Evolutionary conservation across 2,797 vertebrate genomes (phyloP), one percentile per base, ranked within the genome.

Genomic region (Mionectes olivaceus): DNA sequence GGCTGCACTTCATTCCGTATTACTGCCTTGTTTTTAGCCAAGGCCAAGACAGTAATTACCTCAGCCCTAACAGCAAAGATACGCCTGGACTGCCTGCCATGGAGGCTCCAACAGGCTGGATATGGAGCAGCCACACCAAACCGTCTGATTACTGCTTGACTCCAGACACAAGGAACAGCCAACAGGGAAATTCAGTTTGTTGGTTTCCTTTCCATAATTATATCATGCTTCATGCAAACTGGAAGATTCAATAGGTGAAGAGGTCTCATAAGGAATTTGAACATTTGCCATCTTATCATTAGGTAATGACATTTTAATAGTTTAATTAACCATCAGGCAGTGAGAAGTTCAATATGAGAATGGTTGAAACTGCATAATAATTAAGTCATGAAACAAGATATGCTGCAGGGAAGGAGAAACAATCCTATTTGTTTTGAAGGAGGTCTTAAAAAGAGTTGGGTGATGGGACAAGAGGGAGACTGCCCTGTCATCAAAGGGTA

Each of bases 301-400:
- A 95, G 69, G 53, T 90, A 94, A 96, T 73, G 87, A 90, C 90
- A 89, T 86, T 94, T 96, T 92, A 96, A 94, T 94, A 89, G 87
- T 82, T 95, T 86, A 94, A 93, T 91, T 95, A 96, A 90, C 85
- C 46, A 94, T 39, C 28, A 61, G 35, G 57, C 79, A 94, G 65
- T 41, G 65, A 89, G 69, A 95, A 93, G 23, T 81, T 75, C 68
- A 92, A 69, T 47, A 78, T 65, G 46, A 93, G 65, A 94, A 77
- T 55, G 44, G 47, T 9, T 92, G 74, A 82, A 94, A 82, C 55
- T 63, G 74, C 63, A 59, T 69, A 81, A 65, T 78, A 86, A 93
- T 93, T 89, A 94, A 94, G 83, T 69, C 35, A 55, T 2, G 30
- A 86, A 95, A 94, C 28, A 81, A 90, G 87, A 96, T 90, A 90